Base-by-base conservation (phyloP, 2,113 vertebrate species). In the Panthera leo region DNA sequence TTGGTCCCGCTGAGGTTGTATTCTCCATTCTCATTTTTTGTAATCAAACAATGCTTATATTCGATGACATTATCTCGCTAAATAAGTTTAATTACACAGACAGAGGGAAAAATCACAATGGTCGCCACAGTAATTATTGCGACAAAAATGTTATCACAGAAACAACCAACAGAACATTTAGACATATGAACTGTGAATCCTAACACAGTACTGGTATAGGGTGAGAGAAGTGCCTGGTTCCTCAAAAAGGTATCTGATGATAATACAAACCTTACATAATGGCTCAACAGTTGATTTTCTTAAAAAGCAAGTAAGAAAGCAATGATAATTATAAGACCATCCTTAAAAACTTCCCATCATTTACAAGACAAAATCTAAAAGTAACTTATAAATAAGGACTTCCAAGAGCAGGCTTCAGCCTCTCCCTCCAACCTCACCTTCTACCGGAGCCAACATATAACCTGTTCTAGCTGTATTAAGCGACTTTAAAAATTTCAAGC, bases 11-110 rank as follows among this genome's bases (percentile, higher is more conserved):
- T 99, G 92, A 99, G 99, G 95, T 99, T 99, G 98, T 99, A 99
- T 95, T 99, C 99, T 48, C 99, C 99, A 0, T 98, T 99, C 29
- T 99, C 99, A 34, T 99, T 99, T 98, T 99, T 99, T 1, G 99
- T 98, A 86, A 99, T 99, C 98, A 99, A 99, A 98, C 99, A 99
- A 98, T 99, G 99, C 65, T 99, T 99, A 94, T 99, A 99, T 97
- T 99, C 99, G 97, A 98, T 98, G 95, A 98, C 98, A n/a, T 95
- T 97, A 6, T 99, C 99, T 91, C 97, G 98, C 99, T 99, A 97
- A 27, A 45, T 53, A 45, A 97, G 78, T 97, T 97, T 71, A 96
- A 94, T 97, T 97, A 98, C 84, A 92, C 93, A 97, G 93, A 98
- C 13, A 36, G 14, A 51, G 34, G 39, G 92, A 65, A 67, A 39